These are phyloP conservation scores for Amphibalanus amphitrite DNA, from an alignment of 1,140 invertebrate genomes.

Conservation along the genomic window DNA sequence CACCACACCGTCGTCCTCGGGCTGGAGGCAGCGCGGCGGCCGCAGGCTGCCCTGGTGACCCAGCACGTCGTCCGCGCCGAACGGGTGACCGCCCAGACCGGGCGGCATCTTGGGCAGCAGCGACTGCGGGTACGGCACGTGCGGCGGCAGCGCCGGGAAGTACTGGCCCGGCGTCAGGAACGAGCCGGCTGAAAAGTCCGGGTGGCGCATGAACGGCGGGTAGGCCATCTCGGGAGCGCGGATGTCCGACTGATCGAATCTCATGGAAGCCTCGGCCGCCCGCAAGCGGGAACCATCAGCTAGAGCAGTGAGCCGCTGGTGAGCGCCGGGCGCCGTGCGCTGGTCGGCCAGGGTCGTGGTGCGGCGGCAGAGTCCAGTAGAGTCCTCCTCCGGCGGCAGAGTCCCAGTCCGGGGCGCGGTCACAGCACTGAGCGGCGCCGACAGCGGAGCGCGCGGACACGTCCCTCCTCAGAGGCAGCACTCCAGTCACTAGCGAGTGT, in stretches of 20 bases:
- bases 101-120: conserved; percentile 26
- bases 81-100: conserved; percentile 31
- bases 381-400: not conserved
- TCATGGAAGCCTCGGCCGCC: not conserved
- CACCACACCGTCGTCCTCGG: conserved; percentile 84
- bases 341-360: not conserved
- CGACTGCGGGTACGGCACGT: conserved; percentile 26
- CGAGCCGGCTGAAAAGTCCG: not conserved
- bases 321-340: not conserved
- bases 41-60: conserved; percentile 41
- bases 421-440: not conserved
- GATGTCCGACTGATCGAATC: not conserved
- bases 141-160: not conserved
- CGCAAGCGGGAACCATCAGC: not conserved
- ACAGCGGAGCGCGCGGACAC: not conserved
- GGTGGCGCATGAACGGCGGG: conserved; percentile 3
- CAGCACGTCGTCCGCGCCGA: conserved; percentile 51
- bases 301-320: not conserved
- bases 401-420: too few relatives aligned
- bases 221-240: conserved; percentile 3
- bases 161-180: not conserved
- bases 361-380: not conserved
- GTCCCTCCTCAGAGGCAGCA: not conserved
- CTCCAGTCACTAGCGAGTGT: not conserved
- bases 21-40: conserved; percentile 38